These are phyloP conservation scores for Tychaedon coryphoeus DNA, from an alignment of 2,113 vertebrate species.

Conservation along the genomic window DNA sequence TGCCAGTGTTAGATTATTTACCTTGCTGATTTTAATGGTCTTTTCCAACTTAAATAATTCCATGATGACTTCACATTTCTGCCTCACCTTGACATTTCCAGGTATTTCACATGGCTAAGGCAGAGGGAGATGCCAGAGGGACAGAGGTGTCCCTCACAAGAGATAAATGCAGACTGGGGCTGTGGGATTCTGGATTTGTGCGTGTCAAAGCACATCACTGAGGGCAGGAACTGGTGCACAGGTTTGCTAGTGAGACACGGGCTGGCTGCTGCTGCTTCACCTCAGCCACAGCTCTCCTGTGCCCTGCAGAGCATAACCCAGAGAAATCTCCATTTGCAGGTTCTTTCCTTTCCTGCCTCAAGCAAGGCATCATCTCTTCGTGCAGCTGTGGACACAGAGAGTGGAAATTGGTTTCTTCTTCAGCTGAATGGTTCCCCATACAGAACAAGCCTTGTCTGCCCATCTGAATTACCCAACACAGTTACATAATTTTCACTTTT, in stretches of 20 bases:
- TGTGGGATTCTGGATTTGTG: accelerated
- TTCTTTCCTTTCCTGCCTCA: background rate
- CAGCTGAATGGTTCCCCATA: accelerated
- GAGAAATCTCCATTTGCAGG: background rate
- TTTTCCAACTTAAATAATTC: background rate
- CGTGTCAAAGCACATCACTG: background rate
- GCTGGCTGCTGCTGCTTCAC: background rate
- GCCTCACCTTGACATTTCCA: background rate
- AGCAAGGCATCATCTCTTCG: background rate
- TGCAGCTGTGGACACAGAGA: background rate
- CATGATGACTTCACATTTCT: background rate
- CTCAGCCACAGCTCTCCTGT: background rate
- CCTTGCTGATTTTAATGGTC: background rate
- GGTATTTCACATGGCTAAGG: background rate
- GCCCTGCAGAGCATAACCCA: background rate
- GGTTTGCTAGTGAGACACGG: background rate
- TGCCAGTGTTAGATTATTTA: background rate
- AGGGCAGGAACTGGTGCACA: background rate
- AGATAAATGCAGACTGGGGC: background rate
- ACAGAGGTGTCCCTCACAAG: background rate
- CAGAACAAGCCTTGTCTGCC: background rate
- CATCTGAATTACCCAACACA: background rate
- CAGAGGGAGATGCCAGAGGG: background rate
- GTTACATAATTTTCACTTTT: background rate
- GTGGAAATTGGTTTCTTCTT: background rate